Evolutionary conservation across 2,113 vertebrate genomes (phyloP).

Genomic region (Chlorodrepanis virens): DNA sequence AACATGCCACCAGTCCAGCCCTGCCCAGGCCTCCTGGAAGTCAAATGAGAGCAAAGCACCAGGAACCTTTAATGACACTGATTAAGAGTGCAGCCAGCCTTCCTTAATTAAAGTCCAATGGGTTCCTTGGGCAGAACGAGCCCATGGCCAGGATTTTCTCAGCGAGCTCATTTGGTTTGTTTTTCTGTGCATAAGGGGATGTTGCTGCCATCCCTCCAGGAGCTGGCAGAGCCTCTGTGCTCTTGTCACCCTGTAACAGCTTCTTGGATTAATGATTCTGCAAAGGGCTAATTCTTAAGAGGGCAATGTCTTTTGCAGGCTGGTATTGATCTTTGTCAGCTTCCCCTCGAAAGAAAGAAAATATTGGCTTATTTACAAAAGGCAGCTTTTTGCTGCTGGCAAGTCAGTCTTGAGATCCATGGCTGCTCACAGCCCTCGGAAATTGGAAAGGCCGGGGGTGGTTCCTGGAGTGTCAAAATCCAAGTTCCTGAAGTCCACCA

Average conservation of each 20-base stretch:
- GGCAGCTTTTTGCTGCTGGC: conserved; percentile 56
- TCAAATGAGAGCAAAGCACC: neutral
- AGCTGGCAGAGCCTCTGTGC: conserved; percentile 45
- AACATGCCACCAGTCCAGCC: neutral
- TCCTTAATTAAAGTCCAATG: neutral
- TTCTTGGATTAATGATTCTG: conserved; percentile 69
- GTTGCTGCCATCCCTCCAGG: neutral
- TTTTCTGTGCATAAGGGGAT: conserved; percentile 22
- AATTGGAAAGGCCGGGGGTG: neutral
- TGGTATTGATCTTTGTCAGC: conserved; percentile 73
- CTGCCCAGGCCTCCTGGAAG: neutral
- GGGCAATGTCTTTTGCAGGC: conserved; percentile 70
- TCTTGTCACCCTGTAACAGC: conserved; percentile 61
- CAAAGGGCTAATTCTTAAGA: conserved; percentile 70
- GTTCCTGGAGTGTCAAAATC: neutral
- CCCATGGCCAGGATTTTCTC: neutral
- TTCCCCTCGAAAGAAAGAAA: conserved; percentile 68
- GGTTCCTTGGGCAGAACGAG: neutral
- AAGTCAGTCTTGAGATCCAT: conserved; percentile 56
- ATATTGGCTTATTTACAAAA: conserved; percentile 74
- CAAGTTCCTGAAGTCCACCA: neutral
- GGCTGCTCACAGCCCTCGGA: neutral
- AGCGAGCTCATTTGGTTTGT: neutral
- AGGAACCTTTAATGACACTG: neutral
- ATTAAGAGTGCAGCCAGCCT: neutral